A percentile compares a stretch with the other conserved stretches of the same genome.
phyloP scores from a whole-genome alignment of 2,888 invertebrate species.

The Orthosia gracilis region DNA sequence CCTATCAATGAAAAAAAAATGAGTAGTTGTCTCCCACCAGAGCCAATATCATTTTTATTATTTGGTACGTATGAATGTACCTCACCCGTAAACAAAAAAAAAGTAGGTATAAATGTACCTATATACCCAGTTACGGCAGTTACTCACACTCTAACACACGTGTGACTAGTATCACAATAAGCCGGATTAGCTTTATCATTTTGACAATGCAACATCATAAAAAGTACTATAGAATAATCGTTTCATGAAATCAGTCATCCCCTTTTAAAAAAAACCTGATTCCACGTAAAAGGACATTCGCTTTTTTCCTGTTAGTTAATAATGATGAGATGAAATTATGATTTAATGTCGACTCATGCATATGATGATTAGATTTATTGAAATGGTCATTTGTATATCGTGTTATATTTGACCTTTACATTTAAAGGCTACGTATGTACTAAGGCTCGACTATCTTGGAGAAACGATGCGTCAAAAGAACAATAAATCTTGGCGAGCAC shows the following conservation, averaged over 20 bases:
- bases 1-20: too few species aligned
- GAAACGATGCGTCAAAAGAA: conserved; percentile 2
- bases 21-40: too few species aligned
- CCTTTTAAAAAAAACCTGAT: conserved; percentile 9
- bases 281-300: neutral
- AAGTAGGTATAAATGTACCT: too few species aligned
- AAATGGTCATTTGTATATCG: conserved; percentile 24
- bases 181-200: conserved; percentile 20
- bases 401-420: conserved; percentile 48
- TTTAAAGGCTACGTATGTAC: conserved; percentile 1
- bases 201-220: conserved; percentile 15
- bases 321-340: neutral
- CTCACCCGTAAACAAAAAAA: too few species aligned
- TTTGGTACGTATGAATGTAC: too few species aligned
- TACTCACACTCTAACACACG: too few species aligned
- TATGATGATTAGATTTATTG: conserved; percentile 17
- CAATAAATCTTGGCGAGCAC: neutral
- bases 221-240: neutral
- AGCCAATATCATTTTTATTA: too few species aligned
- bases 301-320: neutral
- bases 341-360: conserved; percentile 18
- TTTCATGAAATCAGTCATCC: neutral
- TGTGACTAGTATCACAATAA: conserved; percentile 14
- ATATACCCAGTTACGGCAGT: neutral
- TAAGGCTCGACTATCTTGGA: neutral